A percentile compares a stretch with the other conserved stretches of the same genome.
Conservation (phyloP, 2,113 vertebrate species). For the Corvus cornix region DNA sequence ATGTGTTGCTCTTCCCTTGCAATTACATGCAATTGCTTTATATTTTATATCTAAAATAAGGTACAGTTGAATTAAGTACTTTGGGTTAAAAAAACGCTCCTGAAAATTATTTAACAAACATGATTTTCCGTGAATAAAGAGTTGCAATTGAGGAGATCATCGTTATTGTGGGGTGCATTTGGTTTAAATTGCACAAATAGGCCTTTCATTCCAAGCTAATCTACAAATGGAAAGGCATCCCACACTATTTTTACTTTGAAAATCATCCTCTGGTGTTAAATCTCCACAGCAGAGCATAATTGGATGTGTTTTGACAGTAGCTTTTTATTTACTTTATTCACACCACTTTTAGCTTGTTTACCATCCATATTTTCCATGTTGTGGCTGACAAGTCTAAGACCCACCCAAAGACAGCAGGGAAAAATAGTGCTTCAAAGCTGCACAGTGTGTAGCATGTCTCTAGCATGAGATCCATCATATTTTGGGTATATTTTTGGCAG, state of each 20-base stretch:
- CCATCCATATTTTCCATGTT: constrained; percentile 25
- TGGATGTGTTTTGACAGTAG: constrained; percentile 12
- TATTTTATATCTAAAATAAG: not conserved
- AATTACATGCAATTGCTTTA: not conserved
- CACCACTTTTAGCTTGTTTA: constrained; percentile 31
- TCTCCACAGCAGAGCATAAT: constrained; percentile 9
- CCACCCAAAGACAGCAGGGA: constrained; percentile 8
- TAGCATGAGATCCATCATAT: constrained; percentile 19
- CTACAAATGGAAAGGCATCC: not conserved
- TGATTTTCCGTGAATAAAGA: not conserved
- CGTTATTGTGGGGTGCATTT: constrained; percentile 1
- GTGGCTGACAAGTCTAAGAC: constrained; percentile 33
- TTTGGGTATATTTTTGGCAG: constrained; percentile 33
- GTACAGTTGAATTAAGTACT: not conserved
- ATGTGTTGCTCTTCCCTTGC: not conserved
- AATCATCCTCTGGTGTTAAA: constrained; percentile 13
- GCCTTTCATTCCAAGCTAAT: constrained; percentile 25
- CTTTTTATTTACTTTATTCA: constrained; percentile 44
- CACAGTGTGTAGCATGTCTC: not conserved
- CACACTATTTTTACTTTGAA: constrained; percentile 47
- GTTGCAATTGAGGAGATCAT: not conserved
- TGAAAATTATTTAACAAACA: not conserved
- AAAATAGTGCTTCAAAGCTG: constrained; percentile 38
- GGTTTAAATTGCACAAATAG: constrained; percentile 46
- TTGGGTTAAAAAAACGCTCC: not conserved